Base-by-base conservation (phyloP, 2,888 invertebrate species). In the Tenthredo distinguenda region DNA sequence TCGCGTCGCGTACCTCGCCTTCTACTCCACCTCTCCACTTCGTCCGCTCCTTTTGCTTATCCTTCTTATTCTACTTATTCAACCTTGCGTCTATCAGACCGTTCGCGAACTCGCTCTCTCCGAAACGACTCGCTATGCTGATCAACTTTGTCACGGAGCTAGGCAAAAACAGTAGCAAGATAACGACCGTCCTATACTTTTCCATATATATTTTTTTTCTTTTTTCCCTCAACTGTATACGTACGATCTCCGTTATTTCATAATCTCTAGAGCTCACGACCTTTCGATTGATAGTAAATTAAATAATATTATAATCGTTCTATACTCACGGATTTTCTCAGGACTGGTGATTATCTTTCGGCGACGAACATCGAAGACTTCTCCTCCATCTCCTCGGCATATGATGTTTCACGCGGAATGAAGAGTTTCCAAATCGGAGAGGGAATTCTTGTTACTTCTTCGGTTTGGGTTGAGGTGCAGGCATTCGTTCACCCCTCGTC, bases 91-190 rank as follows among this genome's bases (percentile, higher is more conserved):
- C n/a, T 34, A 40, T 31, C 71, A 18, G 34, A 72, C n/a, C 40
- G 40, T 40, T 72, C 40, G 37, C 40, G 15, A 47, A 47, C 12
- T 34, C 18, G 9, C 7, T 55, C 55, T n/a, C 55, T n/a, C n/a
- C 55, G 1, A 7, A 18, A 55, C 55, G 55, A n/a, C 50, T 50
- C 37, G 71, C 34, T 37, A n/a, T 31, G 37, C 71, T 40, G 37
- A 72, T 72, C 71, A 72, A 72, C n/a, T 72, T 72, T 72, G 9
- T 72, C 71, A 72, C 71, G 9, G 21, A 72, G n/a, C n/a, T 72
- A 31, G 21, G 18, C 40, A 72, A 72, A 72, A 40, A 72, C 71
- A 34, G 68, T 58, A 58, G 9, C 58, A 47, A 47, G 15, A 15
- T 47, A 47, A 47, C 47, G 47, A 47, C 47, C 12, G 1, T 15